Conservation (phyloP, 2,888 invertebrate species). For the Erannis defoliaria region DNA sequence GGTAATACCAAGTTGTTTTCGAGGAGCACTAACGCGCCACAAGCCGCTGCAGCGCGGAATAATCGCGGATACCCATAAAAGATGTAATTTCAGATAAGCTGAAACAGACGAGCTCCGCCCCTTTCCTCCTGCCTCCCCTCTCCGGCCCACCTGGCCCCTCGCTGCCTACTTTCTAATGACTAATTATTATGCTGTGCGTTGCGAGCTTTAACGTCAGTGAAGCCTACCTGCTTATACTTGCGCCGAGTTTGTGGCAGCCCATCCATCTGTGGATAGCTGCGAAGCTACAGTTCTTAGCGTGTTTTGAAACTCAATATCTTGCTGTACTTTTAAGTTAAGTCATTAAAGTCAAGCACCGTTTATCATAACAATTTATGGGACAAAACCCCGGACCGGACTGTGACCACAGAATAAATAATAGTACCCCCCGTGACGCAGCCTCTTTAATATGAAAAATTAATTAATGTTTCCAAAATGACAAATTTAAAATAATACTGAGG, state of each 20-base stretch:
- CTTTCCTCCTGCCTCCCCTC: slow-evolving; percentile 60
- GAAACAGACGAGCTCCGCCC: slow-evolving; percentile 85
- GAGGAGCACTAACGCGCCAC: slow-evolving; percentile 81
- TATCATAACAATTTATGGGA: no score
- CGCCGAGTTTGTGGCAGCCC: slow-evolving; percentile 66
- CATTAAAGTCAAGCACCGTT: not conserved
- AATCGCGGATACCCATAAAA: slow-evolving; percentile 87
- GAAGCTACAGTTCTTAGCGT: slow-evolving; percentile 32
- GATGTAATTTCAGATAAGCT: slow-evolving; percentile 87
- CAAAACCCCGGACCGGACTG: no score
- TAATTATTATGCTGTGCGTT: slow-evolving; percentile 87
- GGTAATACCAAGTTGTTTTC: slow-evolving; percentile 82
- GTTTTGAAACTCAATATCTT: slow-evolving; percentile 30
- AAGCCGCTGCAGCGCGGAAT: slow-evolving; percentile 85
- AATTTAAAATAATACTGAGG: no score
- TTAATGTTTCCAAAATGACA: no score
- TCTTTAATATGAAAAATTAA: no score
- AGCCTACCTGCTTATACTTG: slow-evolving; percentile 69
- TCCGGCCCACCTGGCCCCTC: slow-evolving; percentile 59
- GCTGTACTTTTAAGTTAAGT: not conserved
- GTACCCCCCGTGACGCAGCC: no score
- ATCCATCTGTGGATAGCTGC: slow-evolving; percentile 59
- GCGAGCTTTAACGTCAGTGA: slow-evolving; percentile 81
- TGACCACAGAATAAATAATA: no score
- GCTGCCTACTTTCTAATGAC: slow-evolving; percentile 86